phyloP scores from a whole-genome alignment of 2,888 invertebrate species.

The Schrankia costaestrigalis region DNA sequence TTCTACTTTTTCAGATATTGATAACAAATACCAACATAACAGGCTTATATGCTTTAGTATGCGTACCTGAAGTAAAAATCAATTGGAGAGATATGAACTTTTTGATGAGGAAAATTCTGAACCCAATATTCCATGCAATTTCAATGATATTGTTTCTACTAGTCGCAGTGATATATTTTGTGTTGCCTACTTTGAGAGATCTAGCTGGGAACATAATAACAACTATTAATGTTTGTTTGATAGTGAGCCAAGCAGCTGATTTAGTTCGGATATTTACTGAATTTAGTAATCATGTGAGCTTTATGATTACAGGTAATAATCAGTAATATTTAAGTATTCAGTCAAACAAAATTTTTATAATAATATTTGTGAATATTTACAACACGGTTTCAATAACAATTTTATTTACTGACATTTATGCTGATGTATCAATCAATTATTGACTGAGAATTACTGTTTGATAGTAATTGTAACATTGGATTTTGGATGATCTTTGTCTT shows the following conservation, averaged over 20 bases:
- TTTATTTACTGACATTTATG: too few species aligned
- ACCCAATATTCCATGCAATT: constrained; percentile 88
- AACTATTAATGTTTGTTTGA: constrained; percentile 88
- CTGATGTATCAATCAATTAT: too few species aligned
- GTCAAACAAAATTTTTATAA: too few species aligned
- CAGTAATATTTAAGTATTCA: not conserved
- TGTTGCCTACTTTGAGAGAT: constrained; percentile 90
- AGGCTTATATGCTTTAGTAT: constrained; percentile 86
- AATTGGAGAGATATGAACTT: constrained; percentile 88
- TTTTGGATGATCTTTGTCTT: not conserved
- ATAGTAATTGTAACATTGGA: too few species aligned
- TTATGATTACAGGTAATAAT: constrained; percentile 88
- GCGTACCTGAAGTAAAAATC: constrained; percentile 85
- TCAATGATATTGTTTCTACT: constrained; percentile 85
- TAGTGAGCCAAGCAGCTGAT: constrained; percentile 88
- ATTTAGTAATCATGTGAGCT: constrained; percentile 89
- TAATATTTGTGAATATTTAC: too few species aligned
- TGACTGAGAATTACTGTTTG: too few species aligned
- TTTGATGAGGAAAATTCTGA: constrained; percentile 86
- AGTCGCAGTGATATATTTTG: constrained; percentile 90
- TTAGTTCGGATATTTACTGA: constrained; percentile 89
- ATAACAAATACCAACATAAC: constrained; percentile 74
- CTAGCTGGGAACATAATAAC: constrained; percentile 92
- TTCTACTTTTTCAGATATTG: constrained; percentile 70
- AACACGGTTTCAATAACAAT: too few species aligned